Base-by-base conservation (phyloP, 2,113 vertebrate genomes). In the Alaudala cheleensis region DNA sequence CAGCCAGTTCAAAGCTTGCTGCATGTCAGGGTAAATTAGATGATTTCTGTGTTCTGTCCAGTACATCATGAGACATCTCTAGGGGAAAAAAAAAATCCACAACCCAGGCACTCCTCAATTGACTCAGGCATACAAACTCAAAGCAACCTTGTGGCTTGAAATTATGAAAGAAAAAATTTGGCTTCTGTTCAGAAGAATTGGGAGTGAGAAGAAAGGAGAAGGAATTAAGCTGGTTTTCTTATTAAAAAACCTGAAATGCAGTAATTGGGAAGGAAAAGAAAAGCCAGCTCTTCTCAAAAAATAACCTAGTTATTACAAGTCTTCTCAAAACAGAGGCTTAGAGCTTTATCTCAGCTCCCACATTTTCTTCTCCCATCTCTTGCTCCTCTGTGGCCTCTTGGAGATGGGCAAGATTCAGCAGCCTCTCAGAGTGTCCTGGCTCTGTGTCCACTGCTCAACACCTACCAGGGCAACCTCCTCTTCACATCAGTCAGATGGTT, bases 211-310 rank as follows among this genome's bases (percentile, higher is more conserved):
- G 16, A 40, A 61, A 67, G 24, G 16, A 93, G 14, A 72, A 54
- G 12, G 45, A 95, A 93, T 81, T 88, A 64, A 86, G 45, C 19
- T 24, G 56, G 85, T 78, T 77, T 90, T 67, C 49, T 84, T 60
- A 67, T n/a, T n/a, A 67, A 74, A 90, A 86, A 29, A 42, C 44
- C 31, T 40, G 56, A 93, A 86, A 81, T 15, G 25, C 53, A 93
- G 5, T 96, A 88, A 92, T 56, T 86, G 39, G 10, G 51, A 86
- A 89, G 60, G 54, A 88, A 94, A 90, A 82, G 60, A 40, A 96
- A 94, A 86, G 73, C 47, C 56, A 51, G 22, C 14, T 81, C 69
- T 51, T 91, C 40, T 74, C 14, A 19, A 74, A 88, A 95, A 76
- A 94, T 61, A 78, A 67, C 53, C 31, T 37, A 84, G 57, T 69